Conservation (phyloP, 2,113 vertebrate genomes). For the Pterocles burchelli region DNA sequence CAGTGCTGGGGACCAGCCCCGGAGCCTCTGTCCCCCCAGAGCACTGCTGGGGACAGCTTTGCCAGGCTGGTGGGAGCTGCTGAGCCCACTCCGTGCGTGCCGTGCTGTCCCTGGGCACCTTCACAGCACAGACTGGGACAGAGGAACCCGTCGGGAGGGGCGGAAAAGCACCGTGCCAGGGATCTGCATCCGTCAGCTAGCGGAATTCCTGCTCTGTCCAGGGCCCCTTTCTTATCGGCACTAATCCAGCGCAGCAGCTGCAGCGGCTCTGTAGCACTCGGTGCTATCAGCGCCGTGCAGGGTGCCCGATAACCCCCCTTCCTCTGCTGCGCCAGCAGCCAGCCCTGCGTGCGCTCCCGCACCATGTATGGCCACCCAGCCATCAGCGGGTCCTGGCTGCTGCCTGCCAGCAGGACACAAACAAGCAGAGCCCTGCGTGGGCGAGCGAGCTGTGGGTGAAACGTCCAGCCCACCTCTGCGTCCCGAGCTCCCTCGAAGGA, state of each 20-base stretch:
- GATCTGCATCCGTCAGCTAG: background rate
- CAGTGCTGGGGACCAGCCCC: fast-evolving
- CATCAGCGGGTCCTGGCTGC: no score
- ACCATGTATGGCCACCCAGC: slow-evolving; percentile 34
- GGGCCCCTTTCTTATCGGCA: slow-evolving; percentile 54
- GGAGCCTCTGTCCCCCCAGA: no score
- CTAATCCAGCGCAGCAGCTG: slow-evolving; percentile 32
- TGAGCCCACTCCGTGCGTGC: fast-evolving
- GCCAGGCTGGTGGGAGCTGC: background rate
- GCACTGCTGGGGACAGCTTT: background rate
- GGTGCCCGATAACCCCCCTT: background rate
- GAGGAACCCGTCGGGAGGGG: background rate
- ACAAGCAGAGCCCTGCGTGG: background rate
- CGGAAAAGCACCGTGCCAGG: fast-evolving
- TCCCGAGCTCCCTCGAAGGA: background rate
- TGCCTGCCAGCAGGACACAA: background rate
- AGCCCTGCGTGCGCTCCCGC: background rate
- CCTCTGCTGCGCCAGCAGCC: background rate
- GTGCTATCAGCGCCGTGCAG: background rate
- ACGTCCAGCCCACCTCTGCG: background rate
- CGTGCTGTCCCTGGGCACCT: fast-evolving
- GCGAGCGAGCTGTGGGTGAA: background rate
- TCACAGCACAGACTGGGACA: background rate
- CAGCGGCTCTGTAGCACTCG: background rate
- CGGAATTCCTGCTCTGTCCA: background rate